phyloP scores from a whole-genome alignment of 2,113 vertebrate genomes.

The Protobothrops flavoviridis region DNA sequence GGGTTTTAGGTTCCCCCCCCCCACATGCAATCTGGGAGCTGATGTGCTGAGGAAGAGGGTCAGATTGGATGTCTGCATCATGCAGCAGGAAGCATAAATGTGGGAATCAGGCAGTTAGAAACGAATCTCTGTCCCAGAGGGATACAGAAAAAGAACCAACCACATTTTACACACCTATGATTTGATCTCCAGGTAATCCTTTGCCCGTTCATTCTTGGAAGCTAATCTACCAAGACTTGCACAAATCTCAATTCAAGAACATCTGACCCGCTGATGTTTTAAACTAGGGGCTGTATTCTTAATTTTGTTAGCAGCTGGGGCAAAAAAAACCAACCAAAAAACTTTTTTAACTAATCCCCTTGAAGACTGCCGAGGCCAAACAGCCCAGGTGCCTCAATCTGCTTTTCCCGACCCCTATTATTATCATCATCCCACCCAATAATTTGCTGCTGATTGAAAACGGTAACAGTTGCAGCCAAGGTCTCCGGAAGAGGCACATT shows the following conservation, averaged over 20 bases:
- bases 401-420: neutral
- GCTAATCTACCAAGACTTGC: neutral
- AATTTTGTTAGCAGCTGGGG: neutral
- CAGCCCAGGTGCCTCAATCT: neutral
- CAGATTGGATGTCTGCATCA: neutral
- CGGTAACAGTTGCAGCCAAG: neutral
- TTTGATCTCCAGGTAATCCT: neutral
- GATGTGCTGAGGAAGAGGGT: neutral
- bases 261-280: neutral
- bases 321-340: neutral
- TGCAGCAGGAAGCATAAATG: neutral
- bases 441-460: neutral
- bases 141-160: neutral
- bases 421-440: neutral
- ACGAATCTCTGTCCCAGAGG: neutral
- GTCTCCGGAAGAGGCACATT: neutral
- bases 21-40: neutral
- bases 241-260: neutral
- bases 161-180: neutral
- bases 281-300: neutral
- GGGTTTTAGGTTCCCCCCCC: neutral
- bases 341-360: rapidly evolving
- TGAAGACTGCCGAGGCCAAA: neutral
- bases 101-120: neutral
- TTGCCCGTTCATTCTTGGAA: neutral